These are phyloP conservation scores for Anticlea derivata DNA, from an alignment of 2,888 invertebrate genomes.

Conservation along the genomic window DNA sequence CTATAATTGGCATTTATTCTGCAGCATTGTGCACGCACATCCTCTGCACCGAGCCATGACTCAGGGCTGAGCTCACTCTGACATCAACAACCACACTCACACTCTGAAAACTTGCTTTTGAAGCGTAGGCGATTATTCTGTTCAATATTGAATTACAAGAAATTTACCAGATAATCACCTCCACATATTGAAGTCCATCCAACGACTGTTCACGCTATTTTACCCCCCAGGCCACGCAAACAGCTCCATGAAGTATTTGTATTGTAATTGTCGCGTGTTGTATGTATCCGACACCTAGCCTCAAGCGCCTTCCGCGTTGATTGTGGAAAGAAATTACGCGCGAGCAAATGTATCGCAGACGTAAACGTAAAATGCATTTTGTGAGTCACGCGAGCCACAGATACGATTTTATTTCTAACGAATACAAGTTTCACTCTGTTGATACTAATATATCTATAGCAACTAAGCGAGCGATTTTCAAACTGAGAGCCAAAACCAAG, in stretches of 20 bases:
- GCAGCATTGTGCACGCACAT: conserved; percentile 33
- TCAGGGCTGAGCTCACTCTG: conserved; percentile 59
- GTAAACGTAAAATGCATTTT: conserved; percentile 43
- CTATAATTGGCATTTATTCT: conserved; percentile 35
- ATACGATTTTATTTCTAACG: not conserved
- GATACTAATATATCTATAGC: no score
- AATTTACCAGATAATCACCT: conserved; percentile 19
- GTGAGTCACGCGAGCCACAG: conserved; percentile 49
- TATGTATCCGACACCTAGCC: conserved; percentile 37
- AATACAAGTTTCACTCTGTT: not conserved
- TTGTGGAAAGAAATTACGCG: conserved; percentile 34
- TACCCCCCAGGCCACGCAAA: conserved; percentile 47
- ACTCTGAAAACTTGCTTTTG: conserved; percentile 43
- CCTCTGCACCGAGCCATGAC: conserved; percentile 41
- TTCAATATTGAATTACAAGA: conserved; percentile 42
- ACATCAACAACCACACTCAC: conserved; percentile 57
- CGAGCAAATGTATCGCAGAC: conserved; percentile 22
- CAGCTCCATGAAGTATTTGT: conserved; percentile 35
- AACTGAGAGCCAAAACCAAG: no score
- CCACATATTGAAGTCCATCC: conserved; percentile 9
- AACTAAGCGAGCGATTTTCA: no score
- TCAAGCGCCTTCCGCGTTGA: conserved; percentile 36
- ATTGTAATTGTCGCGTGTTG: conserved; percentile 60
- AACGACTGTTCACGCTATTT: conserved; percentile 48
- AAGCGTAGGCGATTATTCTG: conserved; percentile 48